Conservation (phyloP, 2,797 vertebrate genomes). For the Brotula barbata region DNA sequence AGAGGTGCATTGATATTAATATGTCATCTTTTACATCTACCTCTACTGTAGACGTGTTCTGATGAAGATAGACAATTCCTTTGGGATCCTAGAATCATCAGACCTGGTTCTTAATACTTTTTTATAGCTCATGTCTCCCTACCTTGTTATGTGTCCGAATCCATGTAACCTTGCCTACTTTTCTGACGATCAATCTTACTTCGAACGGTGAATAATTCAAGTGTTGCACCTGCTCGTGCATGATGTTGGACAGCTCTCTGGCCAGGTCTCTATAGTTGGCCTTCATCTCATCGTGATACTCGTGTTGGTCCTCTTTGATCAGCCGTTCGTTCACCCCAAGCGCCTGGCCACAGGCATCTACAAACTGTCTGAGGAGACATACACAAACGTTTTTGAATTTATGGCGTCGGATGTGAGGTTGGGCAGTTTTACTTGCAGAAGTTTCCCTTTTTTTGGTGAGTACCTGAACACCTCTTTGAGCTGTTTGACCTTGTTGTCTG, state of each 20-base stretch:
- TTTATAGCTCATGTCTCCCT: too few relatives aligned
- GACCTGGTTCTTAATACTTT: too few relatives aligned
- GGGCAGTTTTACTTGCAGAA: not conserved
- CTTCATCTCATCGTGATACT: conserved; percentile 98
- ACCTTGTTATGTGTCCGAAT: too few relatives aligned
- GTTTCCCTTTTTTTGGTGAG: not conserved
- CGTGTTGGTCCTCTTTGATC: conserved; percentile 95
- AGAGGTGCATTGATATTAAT: too few relatives aligned
- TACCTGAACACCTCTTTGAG: conserved; percentile 98
- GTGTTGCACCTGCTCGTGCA: conserved; percentile 90
- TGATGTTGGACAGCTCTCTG: conserved; percentile 92
- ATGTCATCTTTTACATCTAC: too few relatives aligned
- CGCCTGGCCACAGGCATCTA: conserved; percentile 92
- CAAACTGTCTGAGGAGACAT: conserved; percentile 86
- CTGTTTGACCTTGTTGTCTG: conserved; percentile 97
- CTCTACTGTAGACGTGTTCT: too few relatives aligned
- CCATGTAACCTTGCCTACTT: too few relatives aligned
- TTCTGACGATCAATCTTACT: too few relatives aligned
- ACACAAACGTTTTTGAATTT: not conserved
- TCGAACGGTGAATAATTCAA: too few relatives aligned
- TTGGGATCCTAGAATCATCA: too few relatives aligned
- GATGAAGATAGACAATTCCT: too few relatives aligned
- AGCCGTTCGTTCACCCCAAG: conserved; percentile 90
- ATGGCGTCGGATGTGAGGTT: not conserved
- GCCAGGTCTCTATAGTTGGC: conserved; percentile 93